Percentiles rank a stretch among this genome's conserved stretches.
Conservation (phyloP, 2,797 vertebrate genomes). For the Sebastes goodei region DNA sequence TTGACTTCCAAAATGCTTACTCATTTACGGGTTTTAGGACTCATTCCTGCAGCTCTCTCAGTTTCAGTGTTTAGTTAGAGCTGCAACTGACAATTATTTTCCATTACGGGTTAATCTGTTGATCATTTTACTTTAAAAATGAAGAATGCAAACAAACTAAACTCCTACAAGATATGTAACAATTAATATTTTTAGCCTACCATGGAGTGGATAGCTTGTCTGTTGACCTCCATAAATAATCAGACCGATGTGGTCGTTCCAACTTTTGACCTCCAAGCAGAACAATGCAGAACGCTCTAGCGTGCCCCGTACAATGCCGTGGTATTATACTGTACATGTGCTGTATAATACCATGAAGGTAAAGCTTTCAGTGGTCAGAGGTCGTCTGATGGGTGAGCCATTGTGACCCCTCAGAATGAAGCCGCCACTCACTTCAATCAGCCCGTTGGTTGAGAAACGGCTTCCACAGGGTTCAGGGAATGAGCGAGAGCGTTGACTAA, state of each 20-base stretch:
- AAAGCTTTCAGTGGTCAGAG: conserved; percentile 63
- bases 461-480: conserved; percentile 65
- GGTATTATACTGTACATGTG: conserved; percentile 6
- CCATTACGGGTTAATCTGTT: background rate
- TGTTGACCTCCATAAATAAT: conserved; percentile 17
- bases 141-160: background rate
- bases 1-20: too few species aligned
- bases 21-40: too few species aligned
- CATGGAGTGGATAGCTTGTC: background rate
- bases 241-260: conserved; percentile 2
- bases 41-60: too few species aligned
- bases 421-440: conserved; percentile 49
- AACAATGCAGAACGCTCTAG: conserved; percentile 66
- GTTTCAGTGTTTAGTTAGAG: too few species aligned
- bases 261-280: conserved; percentile 59
- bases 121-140: background rate
- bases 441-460: conserved; percentile 46
- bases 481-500: conserved; percentile 15
- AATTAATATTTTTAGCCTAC: background rate
- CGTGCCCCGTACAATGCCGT: conserved; percentile 28
- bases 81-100: too few species aligned
- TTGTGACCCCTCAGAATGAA: conserved; percentile 62
- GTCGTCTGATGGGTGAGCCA: conserved; percentile 48
- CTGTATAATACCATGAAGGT: conserved; percentile 23
- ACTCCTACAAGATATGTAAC: too few species aligned